Conservation (phyloP, 2,797 vertebrate genomes). For the Scyliorhinus canicula region DNA sequence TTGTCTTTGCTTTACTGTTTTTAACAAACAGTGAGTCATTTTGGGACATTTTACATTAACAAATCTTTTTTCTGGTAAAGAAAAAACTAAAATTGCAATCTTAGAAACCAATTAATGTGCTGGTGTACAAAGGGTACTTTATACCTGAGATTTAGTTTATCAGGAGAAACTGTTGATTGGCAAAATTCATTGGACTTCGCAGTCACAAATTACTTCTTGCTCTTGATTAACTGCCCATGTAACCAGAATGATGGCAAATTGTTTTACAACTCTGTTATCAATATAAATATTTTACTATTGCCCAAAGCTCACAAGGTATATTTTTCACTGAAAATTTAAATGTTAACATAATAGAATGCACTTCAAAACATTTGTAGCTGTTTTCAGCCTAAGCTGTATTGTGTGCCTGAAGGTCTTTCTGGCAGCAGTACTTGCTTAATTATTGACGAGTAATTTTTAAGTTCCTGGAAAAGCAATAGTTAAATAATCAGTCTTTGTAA, state of each 20-base stretch:
- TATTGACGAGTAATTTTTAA: background rate
- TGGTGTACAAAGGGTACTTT: background rate
- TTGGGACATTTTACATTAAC: background rate
- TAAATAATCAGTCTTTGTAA: background rate
- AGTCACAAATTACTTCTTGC: background rate
- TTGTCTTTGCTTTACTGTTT: conserved; percentile 7
- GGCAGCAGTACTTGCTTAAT: background rate
- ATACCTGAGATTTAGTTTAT: background rate
- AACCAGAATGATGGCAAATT: background rate
- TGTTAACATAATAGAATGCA: background rate
- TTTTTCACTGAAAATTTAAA: background rate
- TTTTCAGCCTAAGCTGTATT: background rate
- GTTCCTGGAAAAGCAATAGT: background rate
- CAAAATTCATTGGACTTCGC: background rate
- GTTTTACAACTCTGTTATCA: background rate
- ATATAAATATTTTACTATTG: background rate
- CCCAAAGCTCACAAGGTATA: background rate
- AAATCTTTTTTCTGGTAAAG: background rate
- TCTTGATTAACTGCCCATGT: background rate
- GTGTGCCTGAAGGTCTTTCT: background rate
- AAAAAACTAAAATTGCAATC: background rate
- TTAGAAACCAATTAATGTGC: background rate
- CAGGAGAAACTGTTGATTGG: background rate
- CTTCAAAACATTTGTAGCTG: background rate
- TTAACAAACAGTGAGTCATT: background rate